phyloP scores from a whole-genome alignment of 2,113 vertebrate genomes.

The Pluvialis apricaria region DNA sequence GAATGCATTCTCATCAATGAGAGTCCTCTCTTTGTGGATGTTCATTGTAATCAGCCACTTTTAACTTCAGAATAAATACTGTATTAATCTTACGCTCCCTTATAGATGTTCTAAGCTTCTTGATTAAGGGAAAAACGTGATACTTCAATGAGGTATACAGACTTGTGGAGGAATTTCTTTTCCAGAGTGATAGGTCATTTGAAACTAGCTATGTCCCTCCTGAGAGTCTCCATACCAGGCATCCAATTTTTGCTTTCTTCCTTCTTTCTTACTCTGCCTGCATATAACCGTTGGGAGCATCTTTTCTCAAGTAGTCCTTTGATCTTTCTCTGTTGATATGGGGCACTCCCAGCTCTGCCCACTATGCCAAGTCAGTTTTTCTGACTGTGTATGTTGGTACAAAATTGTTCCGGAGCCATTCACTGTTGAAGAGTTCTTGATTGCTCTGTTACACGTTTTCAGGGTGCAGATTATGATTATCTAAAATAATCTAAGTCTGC shows the following conservation, averaged over 20 bases:
- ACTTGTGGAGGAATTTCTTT: neutral
- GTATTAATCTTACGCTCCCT: neutral
- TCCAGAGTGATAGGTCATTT: neutral
- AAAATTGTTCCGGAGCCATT: neutral
- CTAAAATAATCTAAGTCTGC: neutral
- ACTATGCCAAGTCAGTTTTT: neutral
- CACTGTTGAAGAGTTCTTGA: neutral
- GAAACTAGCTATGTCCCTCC: neutral
- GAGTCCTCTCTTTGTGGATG: neutral
- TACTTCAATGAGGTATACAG: neutral
- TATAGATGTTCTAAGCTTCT: neutral
- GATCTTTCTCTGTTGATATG: neutral
- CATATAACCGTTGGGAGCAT: neutral
- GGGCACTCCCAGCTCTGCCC: neutral
- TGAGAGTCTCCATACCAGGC: neutral
- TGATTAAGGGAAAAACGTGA: neutral
- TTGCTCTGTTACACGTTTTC: neutral
- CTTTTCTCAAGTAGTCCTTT: neutral
- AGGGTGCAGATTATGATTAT: neutral
- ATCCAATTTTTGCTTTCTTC: neutral
- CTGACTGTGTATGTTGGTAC: neutral
- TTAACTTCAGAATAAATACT: neutral
- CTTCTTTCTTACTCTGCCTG: neutral
- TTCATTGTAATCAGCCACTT: neutral
- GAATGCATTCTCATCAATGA: neutral